A percentile compares a stretch with the other conserved stretches of the same genome.
Conservation (phyloP, 2,797 vertebrate genomes). For the Phataginus tetradactyla region DNA sequence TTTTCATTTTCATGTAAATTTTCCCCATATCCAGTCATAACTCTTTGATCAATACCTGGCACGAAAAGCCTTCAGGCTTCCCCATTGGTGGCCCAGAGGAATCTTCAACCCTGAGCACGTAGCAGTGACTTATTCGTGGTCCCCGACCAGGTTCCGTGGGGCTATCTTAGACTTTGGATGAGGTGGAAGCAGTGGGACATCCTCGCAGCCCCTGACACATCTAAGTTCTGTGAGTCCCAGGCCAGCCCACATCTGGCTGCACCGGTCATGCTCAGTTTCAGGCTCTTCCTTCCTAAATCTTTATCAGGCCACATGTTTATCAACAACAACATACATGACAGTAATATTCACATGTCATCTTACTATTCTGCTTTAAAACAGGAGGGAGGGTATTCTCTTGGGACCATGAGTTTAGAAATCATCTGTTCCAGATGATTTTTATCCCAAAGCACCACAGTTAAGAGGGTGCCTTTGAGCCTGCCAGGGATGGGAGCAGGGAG, state of each 20-base stretch:
- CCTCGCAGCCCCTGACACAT: background rate
- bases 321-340: background rate
- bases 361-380: background rate
- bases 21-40: background rate
- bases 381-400: background rate
- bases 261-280: background rate
- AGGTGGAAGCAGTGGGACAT: background rate
- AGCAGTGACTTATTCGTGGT: background rate
- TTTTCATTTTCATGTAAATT: background rate
- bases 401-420: background rate
- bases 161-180: background rate
- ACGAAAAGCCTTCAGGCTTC: background rate
- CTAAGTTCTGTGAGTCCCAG: background rate
- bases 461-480: background rate
- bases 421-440: background rate
- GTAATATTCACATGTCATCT: background rate
- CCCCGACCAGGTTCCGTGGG: background rate
- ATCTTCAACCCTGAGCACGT: background rate
- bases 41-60: background rate
- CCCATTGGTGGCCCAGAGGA: background rate
- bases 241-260: background rate
- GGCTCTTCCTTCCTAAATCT: background rate
- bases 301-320: background rate
- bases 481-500: background rate
- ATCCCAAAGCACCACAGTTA: background rate